Base-by-base conservation (phyloP, 2,888 invertebrate genomes). In the Parelbella ahira region DNA sequence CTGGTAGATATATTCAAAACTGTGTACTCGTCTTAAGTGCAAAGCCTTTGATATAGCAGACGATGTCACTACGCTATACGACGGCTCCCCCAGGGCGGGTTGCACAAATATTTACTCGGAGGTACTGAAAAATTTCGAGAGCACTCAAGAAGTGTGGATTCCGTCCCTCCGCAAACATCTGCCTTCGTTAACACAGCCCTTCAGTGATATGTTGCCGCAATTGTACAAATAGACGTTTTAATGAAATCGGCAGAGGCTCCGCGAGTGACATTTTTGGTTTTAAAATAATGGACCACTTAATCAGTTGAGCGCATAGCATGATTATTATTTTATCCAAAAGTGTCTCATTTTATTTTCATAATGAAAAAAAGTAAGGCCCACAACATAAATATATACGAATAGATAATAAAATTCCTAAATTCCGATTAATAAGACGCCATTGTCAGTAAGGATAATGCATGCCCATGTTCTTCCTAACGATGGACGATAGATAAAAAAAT, bases 371-470 rank as follows among this genome's bases (percentile, higher is more conserved):
- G n/a, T n/a, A n/a, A n/a, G n/a, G n/a, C n/a, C n/a, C n/a, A n/a
- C n/a, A n/a, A n/a, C n/a, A n/a, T n/a, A n/a, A n/a, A n/a, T n/a
- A n/a, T n/a, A n/a, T n/a, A n/a, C n/a, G n/a, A n/a, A n/a, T n/a
- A n/a, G n/a, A n/a, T n/a, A n/a, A n/a, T n/a, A n/a, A n/a, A n/a
- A n/a, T n/a, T n/a, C n/a, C n/a, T n/a, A n/a, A n/a, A n/a, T n/a
- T n/a, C n/a, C n/a, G n/a, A n/a, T n/a, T n/a, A n/a, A n/a, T n/a
- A n/a, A n/a, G n/a, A n/a, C n/a, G n/a, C n/a, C 15, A 15, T 15
- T 15, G 15, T 15, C 15, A 15, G 15, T n/a, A n/a, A 34, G 44
- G 68, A 65, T 67, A 67, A 52, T 50, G 55, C 68, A 61, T 58
- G 68, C 53, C 23, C 4, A 5, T 7, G 7, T 2, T 11, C 7